A percentile compares a stretch with the other conserved stretches of the same genome.
Conservation (phyloP, 2,888 invertebrate genomes). For the Aplocera efformata region DNA sequence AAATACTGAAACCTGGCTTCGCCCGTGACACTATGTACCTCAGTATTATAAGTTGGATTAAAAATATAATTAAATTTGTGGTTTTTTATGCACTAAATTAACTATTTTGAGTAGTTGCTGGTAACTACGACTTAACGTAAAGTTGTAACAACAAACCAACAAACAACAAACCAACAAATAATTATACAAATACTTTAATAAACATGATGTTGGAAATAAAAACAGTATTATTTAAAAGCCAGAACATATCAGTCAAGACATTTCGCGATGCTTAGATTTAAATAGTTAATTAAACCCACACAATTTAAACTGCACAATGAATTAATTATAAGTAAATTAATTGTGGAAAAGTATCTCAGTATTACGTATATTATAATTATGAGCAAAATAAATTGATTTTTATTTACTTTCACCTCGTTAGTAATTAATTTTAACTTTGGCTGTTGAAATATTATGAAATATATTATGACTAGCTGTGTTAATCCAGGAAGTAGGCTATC, state of each 20-base stretch:
- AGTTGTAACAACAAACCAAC: no score
- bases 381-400: conserved; percentile 20
- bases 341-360: conserved; percentile 26
- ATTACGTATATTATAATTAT: conserved; percentile 28
- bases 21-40: no score
- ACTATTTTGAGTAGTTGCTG: no score
- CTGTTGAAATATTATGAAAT: no score
- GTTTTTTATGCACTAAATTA: no score
- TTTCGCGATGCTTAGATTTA: conserved; percentile 24
- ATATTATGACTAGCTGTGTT: no score
- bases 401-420: conserved; percentile 12
- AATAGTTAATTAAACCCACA: conserved; percentile 13
- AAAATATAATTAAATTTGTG: no score
- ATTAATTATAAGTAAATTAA: conserved; percentile 22
- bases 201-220: conserved; percentile 2
- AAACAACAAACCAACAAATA: no score
- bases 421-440: background rate
- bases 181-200: conserved; percentile 11
- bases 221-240: conserved; percentile 6
- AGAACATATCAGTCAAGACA: conserved; percentile 26
- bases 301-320: conserved; percentile 30
- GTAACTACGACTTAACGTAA: no score
- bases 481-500: no score
- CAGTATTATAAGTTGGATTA: no score
- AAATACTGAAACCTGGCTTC: no score